phyloP scores from a whole-genome alignment of 2,113 vertebrate species.

The Nematolebias whitei region DNA sequence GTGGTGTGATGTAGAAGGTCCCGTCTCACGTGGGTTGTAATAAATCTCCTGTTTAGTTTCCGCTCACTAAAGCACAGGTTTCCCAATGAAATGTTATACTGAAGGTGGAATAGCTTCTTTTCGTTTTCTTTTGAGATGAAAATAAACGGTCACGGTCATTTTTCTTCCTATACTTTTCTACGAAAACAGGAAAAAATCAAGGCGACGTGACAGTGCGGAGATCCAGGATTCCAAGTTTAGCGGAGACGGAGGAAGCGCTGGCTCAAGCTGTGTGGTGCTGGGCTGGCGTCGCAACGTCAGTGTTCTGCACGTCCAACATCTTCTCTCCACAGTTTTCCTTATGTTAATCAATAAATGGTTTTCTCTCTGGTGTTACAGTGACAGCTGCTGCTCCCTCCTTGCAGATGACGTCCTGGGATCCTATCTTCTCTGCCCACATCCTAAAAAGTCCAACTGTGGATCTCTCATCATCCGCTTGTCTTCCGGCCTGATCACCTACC shows the following conservation, averaged over 20 bases:
- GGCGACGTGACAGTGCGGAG: conserved; percentile 11
- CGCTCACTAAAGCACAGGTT: not conserved
- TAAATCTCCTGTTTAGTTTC: not conserved
- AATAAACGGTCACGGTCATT: too few species aligned
- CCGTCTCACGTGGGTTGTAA: conserved; percentile 21
- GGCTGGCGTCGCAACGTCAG: conserved; percentile 87
- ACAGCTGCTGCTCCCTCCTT: conserved; percentile 82
- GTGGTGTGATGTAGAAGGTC: conserved; percentile 30
- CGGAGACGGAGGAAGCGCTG: conserved; percentile 86
- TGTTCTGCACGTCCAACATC: not conserved
- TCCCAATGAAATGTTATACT: too few species aligned
- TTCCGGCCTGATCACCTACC: conserved; percentile 82
- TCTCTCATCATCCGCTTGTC: conserved; percentile 85
- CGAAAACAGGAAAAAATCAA: conserved; percentile 66
- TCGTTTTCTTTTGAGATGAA: not conserved
- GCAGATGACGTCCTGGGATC: conserved; percentile 85
- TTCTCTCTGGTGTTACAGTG: conserved; percentile 70
- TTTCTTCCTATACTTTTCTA: not conserved
- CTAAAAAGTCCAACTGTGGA: conserved; percentile 75
- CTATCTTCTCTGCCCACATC: conserved; percentile 86
- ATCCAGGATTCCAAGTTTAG: conserved; percentile 73
- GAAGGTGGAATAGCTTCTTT: not conserved
- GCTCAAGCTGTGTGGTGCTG: conserved; percentile 90
- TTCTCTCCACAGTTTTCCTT: not conserved
- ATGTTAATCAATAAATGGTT: not conserved